A percentile compares a stretch with the other conserved stretches of the same genome.
phyloP scores from a whole-genome alignment of 53 echinoderm and acorn worm species.

The Echinometra lucunter region DNA sequence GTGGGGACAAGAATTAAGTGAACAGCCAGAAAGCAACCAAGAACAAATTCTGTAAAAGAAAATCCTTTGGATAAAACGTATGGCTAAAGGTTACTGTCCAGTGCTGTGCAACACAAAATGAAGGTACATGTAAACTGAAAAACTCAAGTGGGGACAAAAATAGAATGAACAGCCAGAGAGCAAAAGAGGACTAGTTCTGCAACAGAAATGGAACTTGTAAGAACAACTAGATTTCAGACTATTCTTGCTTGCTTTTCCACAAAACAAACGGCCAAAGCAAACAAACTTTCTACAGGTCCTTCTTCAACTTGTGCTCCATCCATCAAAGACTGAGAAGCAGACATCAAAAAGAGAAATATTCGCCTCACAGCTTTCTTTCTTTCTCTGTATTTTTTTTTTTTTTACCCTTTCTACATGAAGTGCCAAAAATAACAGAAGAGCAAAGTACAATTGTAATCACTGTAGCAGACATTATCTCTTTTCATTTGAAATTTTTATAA shows the following conservation, averaged over 20 bases:
- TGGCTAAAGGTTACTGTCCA: no score
- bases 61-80: no score
- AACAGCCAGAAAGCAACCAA: no score
- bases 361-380: neutral
- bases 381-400: neutral
- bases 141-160: neutral
- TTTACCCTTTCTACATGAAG: neutral
- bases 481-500: constrained; percentile 12
- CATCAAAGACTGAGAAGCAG: neutral
- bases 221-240: constrained; percentile 9
- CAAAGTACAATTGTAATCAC: constrained; percentile 35
- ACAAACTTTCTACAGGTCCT: constrained; percentile 46
- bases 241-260: constrained; percentile 40
- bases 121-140: neutral
- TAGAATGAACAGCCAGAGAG: neutral
- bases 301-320: constrained; percentile 27
- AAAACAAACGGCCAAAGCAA: constrained; percentile 33
- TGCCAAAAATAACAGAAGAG: constrained; percentile 13
- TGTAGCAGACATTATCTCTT: neutral
- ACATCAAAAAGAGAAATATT: neutral
- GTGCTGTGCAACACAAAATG: neutral
- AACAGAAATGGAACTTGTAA: constrained; percentile 37
- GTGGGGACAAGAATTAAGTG: no score
- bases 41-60: no score
- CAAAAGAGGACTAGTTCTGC: neutral